A percentile compares a stretch with the other conserved stretches of the same genome.
These are phyloP conservation scores for Leucania comma DNA, from an alignment of 2,888 invertebrate species.

Conservation along the genomic window DNA sequence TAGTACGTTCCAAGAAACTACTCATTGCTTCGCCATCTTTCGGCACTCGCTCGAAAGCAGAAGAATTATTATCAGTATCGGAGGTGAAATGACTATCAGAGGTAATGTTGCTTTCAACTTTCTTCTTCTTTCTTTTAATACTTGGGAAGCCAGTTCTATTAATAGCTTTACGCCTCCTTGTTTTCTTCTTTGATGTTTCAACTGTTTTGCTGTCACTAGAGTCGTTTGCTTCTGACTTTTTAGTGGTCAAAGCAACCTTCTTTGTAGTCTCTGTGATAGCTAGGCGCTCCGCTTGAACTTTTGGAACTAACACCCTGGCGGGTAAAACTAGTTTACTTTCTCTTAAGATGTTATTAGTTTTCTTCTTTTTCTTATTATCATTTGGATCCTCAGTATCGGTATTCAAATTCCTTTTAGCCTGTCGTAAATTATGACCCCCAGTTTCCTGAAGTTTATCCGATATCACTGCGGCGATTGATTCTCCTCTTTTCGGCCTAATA, in stretches of 20 bases:
- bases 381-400: slow-evolving; percentile 81
- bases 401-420: slow-evolving; percentile 84
- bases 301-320: slow-evolving; percentile 82
- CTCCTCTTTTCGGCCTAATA: slow-evolving; percentile 85
- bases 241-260: slow-evolving; percentile 74
- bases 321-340: slow-evolving; percentile 88
- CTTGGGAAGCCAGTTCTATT: slow-evolving; percentile 97
- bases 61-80: slow-evolving; percentile 86
- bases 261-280: slow-evolving; percentile 75
- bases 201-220: slow-evolving; percentile 74
- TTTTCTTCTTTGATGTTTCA: slow-evolving; percentile 83
- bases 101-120: slow-evolving; percentile 79
- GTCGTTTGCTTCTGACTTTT: slow-evolving; percentile 75
- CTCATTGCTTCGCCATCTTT: slow-evolving; percentile 93
- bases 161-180: slow-evolving; percentile 94
- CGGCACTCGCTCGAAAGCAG: slow-evolving; percentile 93
- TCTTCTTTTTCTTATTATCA: slow-evolving; percentile 87
- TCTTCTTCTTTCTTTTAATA: slow-evolving; percentile 95
- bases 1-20: slow-evolving; percentile 92
- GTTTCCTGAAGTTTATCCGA: slow-evolving; percentile 88
- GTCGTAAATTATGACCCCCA: slow-evolving; percentile 86
- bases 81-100: slow-evolving; percentile 84
- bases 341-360: slow-evolving; percentile 81
- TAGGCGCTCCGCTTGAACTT: slow-evolving; percentile 84
- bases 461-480: slow-evolving; percentile 87